Base-by-base conservation (phyloP, 2,797 vertebrate species). In the Ceryle rudis region DNA sequence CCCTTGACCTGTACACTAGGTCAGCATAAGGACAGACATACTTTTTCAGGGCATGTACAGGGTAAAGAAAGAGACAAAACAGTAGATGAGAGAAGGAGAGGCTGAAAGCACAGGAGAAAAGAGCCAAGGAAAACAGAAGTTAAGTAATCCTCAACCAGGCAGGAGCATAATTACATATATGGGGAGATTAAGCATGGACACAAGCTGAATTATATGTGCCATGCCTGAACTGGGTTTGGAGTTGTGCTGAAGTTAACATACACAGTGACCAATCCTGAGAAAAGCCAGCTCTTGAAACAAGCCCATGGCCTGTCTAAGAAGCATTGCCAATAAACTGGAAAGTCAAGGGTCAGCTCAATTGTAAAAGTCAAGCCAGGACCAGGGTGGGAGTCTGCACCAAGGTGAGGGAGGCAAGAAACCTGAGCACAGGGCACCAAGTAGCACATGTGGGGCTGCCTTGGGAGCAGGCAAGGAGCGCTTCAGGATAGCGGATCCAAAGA, bases 341-440 rank as follows among this genome's bases (percentile, higher is more conserved):
- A 80, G 33, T 62, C 61, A 62, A 39, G 49, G 20, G 9, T 19
- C 29, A 29, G 39, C 26, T 80, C 26, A 74, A 17, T 41, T 8
- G 4, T 39, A 19, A 35, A 62, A 70, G 51, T 26, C 19, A 64
- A 51, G 20, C 5, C 12, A 62, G 33, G 2, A 74, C 13, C 10
- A 10, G 28, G 11, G 25, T 28, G 2, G 2, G 16, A 51, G 28
- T 17, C 65, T 46, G 47, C 14, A 52, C 22, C 19, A 70, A 60
- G 28, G 13, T 20, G 28, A 66, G 16, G 31, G 13, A 65, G 33
- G 55, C 23, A 62, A 73, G 37, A 84, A 62, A 67, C 15, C 14
- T 0, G 1, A 64, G 33, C 18, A 29, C 23, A 57, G 18, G 73
- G 12, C 61, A 62, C 0, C 1, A 18, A 35, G 54, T 4, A 57